Conservation (phyloP, 2,797 vertebrate genomes). For the Schizothorax lantsangensis region DNA sequence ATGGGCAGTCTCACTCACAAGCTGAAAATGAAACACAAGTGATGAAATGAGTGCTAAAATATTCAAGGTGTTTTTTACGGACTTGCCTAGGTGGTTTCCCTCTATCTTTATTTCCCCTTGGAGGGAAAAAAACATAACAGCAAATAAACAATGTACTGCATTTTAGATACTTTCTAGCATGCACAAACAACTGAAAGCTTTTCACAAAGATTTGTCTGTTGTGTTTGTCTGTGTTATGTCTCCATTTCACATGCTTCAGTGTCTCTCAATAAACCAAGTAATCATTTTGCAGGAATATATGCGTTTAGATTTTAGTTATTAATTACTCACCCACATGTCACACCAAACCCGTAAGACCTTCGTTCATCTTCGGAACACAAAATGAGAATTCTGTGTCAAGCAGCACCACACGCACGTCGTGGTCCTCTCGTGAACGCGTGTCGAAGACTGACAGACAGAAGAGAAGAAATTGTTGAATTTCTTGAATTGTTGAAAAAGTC, state of each 20-base stretch:
- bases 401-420: too few relatives aligned
- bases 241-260: constrained; percentile 15
- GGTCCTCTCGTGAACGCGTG: too few relatives aligned
- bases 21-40: constrained; percentile 77
- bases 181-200: constrained; percentile 11
- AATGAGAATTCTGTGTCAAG: too few relatives aligned
- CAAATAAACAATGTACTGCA: neutral
- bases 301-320: neutral
- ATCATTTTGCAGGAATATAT: neutral
- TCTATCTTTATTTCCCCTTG: neutral
- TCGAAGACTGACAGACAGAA: too few relatives aligned
- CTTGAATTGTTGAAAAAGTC: too few relatives aligned
- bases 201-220: neutral
- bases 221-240: constrained; percentile 13
- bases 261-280: constrained; percentile 11
- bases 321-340: neutral
- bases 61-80: constrained; percentile 66
- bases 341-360: neutral
- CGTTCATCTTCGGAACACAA: too few relatives aligned
- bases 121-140: neutral
- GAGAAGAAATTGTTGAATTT: too few relatives aligned
- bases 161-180: neutral
- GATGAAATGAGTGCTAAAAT: constrained; percentile 75
- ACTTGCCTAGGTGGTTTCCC: constrained; percentile 13
- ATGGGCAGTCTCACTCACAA: constrained; percentile 58